phyloP scores from a whole-genome alignment of 2,888 invertebrate genomes.

The Argynnis bischoffii region DNA sequence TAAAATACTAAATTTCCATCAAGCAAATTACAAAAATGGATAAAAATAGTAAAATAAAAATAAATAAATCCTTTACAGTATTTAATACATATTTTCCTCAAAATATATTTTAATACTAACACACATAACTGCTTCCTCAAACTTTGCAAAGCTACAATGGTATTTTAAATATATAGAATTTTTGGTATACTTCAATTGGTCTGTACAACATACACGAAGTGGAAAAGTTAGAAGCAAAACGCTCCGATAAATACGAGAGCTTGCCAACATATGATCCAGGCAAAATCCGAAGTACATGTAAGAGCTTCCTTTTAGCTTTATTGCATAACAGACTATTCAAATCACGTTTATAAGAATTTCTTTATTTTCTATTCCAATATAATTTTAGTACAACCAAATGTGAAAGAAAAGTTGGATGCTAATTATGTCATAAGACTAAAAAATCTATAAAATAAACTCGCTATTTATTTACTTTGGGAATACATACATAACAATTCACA shows the following conservation, averaged over 20 bases:
- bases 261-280: conserved; percentile 19
- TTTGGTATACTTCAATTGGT: conserved; percentile 15
- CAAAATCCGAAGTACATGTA: conserved; percentile 9
- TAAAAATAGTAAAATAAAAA: no score
- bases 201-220: conserved; percentile 12
- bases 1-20: no score
- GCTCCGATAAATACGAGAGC: conserved; percentile 22
- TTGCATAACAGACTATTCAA: conserved; percentile 17
- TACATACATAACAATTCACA: no score
- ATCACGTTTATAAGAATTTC: background rate
- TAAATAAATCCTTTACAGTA: no score
- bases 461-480: no score
- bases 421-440: no score
- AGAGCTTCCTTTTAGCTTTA: conserved; percentile 13
- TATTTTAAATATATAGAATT: conserved; percentile 15
- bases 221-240: conserved; percentile 24
- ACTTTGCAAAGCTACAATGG: background rate
- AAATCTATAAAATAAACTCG: no score
- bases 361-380: background rate
- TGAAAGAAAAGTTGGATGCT: no score
- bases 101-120: no score
- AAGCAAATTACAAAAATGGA: no score
- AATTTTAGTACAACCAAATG: background rate
- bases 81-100: no score
- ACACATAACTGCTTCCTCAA: background rate